Base-by-base conservation (phyloP, 2,888 invertebrate genomes). In the Spisula subtruncata region DNA sequence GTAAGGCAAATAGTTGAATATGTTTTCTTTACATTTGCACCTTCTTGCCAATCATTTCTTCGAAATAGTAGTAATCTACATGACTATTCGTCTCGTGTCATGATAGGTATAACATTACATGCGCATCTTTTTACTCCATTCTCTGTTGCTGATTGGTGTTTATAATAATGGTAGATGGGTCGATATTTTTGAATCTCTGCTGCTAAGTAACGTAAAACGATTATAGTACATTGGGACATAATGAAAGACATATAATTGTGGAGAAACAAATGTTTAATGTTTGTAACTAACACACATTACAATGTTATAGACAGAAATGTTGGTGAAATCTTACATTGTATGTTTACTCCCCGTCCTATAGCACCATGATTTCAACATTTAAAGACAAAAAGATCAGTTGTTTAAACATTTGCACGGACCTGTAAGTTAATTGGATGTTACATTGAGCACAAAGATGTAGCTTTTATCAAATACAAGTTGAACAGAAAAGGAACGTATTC, bases 221-320 rank as follows among this genome's bases (percentile, higher is more conserved):
- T 60, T n/a, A n/a, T 79, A 79, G 35, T 18, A 41, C 32, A 29
- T 66, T 66, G 41, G 83, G 41, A 46, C 56, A 80, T 81, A 85
- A 85, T 46, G 81, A 82, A 83, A 83, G 35, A 88, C 83, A 88
- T 75, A 82, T 75, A 82, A 18, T 56, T 56, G 87, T 89, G 91
- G 88, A 91, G 91, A 89, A 91, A 91, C 91, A 91, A 91, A 89
- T 89, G 84, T 89, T 75, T 91, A 90, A 91, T 90, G 89, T 89
- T 91, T 90, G 29, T 89, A 91, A 91, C 91, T 91, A 91, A 88
- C 91, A 90, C 90, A 91, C 91, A 89, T 82, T 89, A 91, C 89
- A 89, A 91, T 91, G 89, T 91, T 82, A 84, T 89, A 91, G 89
- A 91, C 91, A 91, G 80, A 86, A 86, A 91, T 87, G 88, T 91